A percentile compares a stretch with the other conserved stretches of the same genome.
Evolutionary conservation across 2,113 vertebrate species (phyloP).

Genomic region (Melanerpes aurifrons): DNA sequence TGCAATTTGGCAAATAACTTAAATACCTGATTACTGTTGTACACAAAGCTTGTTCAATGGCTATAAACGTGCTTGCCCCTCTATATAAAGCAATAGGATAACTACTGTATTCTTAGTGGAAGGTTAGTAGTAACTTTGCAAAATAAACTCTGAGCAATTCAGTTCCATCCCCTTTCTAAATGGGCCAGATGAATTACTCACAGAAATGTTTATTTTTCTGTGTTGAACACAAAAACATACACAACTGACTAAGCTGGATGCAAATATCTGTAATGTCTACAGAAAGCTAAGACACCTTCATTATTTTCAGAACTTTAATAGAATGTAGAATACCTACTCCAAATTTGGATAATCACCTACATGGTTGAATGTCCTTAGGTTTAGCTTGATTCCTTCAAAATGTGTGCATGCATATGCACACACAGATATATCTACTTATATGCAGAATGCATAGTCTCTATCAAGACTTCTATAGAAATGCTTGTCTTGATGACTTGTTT

Average conservation of each 20-base stretch:
- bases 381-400: background rate
- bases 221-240: background rate
- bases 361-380: background rate
- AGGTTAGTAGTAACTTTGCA: background rate
- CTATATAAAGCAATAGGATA: background rate
- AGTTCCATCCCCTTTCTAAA: background rate
- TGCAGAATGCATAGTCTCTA: background rate
- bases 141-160: background rate
- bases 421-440: background rate
- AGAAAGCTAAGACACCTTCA: background rate
- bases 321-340: background rate
- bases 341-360: background rate
- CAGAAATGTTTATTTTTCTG: slow-evolving; percentile 32
- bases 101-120: background rate
- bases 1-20: background rate
- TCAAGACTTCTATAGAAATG: background rate
- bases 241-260: background rate
- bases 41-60: background rate
- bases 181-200: background rate
- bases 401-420: background rate
- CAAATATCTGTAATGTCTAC: background rate
- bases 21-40: background rate
- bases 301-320: background rate
- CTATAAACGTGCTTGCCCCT: background rate
- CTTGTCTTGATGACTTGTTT: background rate